Conservation (phyloP, 2,113 vertebrate genomes). For the Chamaea fasciata region DNA sequence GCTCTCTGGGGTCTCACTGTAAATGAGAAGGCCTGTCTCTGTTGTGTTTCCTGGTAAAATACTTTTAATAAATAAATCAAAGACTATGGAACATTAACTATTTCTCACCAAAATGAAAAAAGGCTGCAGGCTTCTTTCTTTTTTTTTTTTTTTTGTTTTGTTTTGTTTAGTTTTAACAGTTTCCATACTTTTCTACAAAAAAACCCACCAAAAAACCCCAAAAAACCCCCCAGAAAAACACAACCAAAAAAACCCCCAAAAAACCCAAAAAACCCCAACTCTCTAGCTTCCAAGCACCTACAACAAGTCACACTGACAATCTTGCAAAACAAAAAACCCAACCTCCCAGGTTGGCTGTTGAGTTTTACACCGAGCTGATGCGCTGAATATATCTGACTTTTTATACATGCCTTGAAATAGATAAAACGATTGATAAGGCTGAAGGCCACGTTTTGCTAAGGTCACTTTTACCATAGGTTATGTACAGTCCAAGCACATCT, state of each 20-base stretch:
- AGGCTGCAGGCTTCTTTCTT: neutral
- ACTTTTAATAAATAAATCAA: conserved; percentile 83
- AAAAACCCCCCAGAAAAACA: too few species aligned
- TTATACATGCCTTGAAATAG: neutral
- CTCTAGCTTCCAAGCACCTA: neutral
- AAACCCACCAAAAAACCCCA: too few species aligned
- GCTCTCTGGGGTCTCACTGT: conserved; percentile 71
- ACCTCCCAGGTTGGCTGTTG: neutral
- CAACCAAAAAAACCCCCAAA: too few species aligned
- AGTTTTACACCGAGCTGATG: neutral
- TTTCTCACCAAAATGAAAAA: conserved; percentile 54
- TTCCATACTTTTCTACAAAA: neutral
- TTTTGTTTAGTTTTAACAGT: neutral
- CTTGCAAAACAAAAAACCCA: neutral
- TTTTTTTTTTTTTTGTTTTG: neutral
- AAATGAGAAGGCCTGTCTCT: conserved; percentile 77
- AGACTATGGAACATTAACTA: conserved; percentile 59
- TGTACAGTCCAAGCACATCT: neutral
- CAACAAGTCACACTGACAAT: neutral
- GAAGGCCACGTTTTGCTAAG: neutral
- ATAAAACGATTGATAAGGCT: conserved; percentile 7
- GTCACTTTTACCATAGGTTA: neutral
- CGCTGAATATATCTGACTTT: neutral
- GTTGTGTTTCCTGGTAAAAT: conserved; percentile 77
- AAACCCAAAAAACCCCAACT: too few species aligned